phyloP scores from a whole-genome alignment of 2,888 invertebrate species.

The Stenodema calcarata region DNA sequence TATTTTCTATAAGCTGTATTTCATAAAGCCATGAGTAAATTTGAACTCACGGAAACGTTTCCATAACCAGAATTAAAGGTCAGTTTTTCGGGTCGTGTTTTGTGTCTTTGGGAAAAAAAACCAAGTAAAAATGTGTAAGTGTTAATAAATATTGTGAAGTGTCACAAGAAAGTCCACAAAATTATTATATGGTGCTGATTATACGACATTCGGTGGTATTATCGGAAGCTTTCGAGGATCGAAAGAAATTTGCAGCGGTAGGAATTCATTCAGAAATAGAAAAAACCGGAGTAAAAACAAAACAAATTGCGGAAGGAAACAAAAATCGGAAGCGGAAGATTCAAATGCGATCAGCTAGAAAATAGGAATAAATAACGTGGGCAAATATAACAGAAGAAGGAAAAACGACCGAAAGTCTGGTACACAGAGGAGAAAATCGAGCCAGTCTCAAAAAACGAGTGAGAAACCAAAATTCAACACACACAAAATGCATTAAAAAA shows the following conservation, averaged over 20 bases:
- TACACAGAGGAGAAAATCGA: background rate
- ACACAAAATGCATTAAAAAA: background rate
- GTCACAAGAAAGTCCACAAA: no score
- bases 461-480: background rate
- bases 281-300: no score
- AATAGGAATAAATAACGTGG: background rate
- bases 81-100: background rate
- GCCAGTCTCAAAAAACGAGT: background rate
- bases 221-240: no score
- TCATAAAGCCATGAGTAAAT: background rate
- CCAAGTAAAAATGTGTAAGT: background rate
- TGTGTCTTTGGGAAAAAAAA: background rate
- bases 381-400: background rate
- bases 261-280: no score
- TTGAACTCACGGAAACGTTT: background rate
- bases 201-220: no score
- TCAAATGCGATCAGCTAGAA: background rate
- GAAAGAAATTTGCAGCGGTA: no score
- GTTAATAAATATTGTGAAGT: background rate
- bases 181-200: no score
- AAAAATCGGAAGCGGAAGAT: background rate
- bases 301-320: background rate
- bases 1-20: background rate
- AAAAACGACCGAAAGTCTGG: background rate
- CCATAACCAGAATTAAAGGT: background rate